A percentile compares a stretch with the other conserved stretches of the same genome.
These are phyloP conservation scores for Setophaga kirtlandii DNA, from an alignment of 2,113 vertebrate genomes.

Conservation along the genomic window DNA sequence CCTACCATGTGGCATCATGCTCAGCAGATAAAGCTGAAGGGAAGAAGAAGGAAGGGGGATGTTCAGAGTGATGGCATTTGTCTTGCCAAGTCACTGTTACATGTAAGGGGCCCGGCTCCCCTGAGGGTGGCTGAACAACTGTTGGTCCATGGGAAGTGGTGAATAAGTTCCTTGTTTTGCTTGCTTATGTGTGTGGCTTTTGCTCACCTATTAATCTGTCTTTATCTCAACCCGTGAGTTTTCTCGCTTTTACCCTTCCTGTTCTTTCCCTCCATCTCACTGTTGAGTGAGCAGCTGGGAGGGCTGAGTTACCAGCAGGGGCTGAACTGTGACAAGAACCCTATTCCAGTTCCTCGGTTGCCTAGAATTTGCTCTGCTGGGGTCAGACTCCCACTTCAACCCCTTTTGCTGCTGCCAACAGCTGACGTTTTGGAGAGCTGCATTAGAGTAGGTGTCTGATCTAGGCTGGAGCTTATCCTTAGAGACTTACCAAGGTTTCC, in stretches of 20 bases:
- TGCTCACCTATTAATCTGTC: neutral
- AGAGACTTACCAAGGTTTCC: neutral
- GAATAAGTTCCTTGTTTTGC: neutral
- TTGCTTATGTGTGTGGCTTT: neutral
- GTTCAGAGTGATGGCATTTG: neutral
- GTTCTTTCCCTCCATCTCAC: neutral
- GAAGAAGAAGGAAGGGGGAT: neutral
- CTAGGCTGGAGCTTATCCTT: neutral
- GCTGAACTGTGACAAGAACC: neutral
- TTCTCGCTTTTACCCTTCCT: neutral
- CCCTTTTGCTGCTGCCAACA: neutral
- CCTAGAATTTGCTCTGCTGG: neutral
- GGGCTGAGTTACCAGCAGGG: neutral
- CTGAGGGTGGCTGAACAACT: neutral
- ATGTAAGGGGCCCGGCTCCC: rapidly evolving
- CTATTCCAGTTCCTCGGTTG: neutral
- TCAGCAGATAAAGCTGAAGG: neutral
- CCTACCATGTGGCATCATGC: neutral
- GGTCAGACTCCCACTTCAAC: neutral
- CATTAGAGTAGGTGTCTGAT: neutral
- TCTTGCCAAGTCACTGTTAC: neutral
- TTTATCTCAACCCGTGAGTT: neutral
- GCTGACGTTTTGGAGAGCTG: neutral
- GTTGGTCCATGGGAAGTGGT: rapidly evolving
- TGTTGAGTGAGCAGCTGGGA: neutral